A percentile compares a stretch with the other conserved stretches of the same genome.
These are phyloP conservation scores for Drosophila kambysellisi DNA, from an alignment of 2,888 invertebrate genomes.

Conservation along the genomic window DNA sequence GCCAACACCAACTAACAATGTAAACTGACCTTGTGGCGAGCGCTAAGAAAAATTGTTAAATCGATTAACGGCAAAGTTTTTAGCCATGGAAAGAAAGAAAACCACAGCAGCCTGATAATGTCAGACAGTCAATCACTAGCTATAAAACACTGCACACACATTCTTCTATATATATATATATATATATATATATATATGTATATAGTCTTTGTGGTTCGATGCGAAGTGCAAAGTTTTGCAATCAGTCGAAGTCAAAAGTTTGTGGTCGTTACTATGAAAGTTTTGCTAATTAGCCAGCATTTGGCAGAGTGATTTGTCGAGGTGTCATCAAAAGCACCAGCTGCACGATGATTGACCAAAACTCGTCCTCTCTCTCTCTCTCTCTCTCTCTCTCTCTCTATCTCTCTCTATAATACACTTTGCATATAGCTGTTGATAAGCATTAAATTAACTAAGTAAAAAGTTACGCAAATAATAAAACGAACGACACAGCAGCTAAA, in stretches of 20 bases:
- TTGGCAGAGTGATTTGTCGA: slow-evolving; percentile 22
- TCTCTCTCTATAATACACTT: slow-evolving; percentile 17
- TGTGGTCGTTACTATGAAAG: slow-evolving; percentile 49
- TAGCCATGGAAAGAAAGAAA: slow-evolving; percentile 1
- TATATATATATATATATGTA: slow-evolving; percentile 1
- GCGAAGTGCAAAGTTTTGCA: slow-evolving; percentile 68
- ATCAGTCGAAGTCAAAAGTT: slow-evolving; percentile 71
- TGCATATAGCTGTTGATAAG: slow-evolving; percentile 55
- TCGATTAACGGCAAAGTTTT: slow-evolving; percentile 67
- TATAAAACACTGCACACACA: slow-evolving; percentile 1
- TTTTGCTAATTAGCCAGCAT: slow-evolving; percentile 68
- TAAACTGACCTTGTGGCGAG: slow-evolving; percentile 47
- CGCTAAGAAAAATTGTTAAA: slow-evolving; percentile 65
- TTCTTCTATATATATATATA: slow-evolving; percentile 1
- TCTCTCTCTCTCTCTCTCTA: too few relatives aligned
- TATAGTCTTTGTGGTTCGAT: slow-evolving; percentile 1
- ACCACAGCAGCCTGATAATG: slow-evolving; percentile 56
- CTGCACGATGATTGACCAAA: slow-evolving; percentile 45
- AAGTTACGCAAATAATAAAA: slow-evolving; percentile 34
- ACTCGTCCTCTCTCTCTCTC: slow-evolving; percentile 26
- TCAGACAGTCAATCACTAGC: slow-evolving; percentile 53
- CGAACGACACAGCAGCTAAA: background rate
- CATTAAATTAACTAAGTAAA: slow-evolving; percentile 42
- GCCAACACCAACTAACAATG: slow-evolving; percentile 16
- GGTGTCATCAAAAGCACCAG: slow-evolving; percentile 45